Evolutionary conservation across 2,888 invertebrate genomes (phyloP).

Genomic region (Netelia virgata): DNA sequence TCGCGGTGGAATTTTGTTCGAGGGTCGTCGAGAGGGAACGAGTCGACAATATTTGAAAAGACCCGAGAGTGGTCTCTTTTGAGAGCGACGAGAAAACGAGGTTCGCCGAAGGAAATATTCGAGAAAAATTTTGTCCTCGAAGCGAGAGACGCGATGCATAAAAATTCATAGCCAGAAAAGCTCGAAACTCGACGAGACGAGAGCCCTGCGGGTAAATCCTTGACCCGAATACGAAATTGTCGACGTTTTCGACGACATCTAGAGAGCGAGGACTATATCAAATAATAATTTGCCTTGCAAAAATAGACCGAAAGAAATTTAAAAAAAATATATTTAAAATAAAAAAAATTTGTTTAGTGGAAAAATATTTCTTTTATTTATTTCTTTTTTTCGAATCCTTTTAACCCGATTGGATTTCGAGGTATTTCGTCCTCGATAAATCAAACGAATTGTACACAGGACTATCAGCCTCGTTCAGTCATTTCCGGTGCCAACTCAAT

Average conservation of each 20-base stretch:
- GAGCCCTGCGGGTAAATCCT: constrained; percentile 31
- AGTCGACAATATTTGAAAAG: background rate
- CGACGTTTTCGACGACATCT: constrained; percentile 20
- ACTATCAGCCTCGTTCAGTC: constrained; percentile 8
- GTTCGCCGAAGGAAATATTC: constrained; percentile 45
- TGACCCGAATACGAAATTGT: constrained; percentile 61
- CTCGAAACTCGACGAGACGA: background rate
- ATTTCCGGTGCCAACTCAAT: constrained; percentile 49
- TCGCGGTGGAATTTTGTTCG: too few species aligned
- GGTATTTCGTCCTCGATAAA: constrained; percentile 17
- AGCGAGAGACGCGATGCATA: constrained; percentile 13
- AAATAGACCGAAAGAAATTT: background rate
- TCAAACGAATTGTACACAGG: constrained; percentile 24
- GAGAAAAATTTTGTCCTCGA: constrained; percentile 38
- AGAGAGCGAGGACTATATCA: constrained; percentile 9
- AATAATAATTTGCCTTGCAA: constrained; percentile 34
- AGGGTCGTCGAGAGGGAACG: too few species aligned
- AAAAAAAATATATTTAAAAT: background rate
- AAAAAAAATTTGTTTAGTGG: background rate
- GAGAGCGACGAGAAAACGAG: constrained; percentile 30
- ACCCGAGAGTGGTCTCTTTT: background rate
- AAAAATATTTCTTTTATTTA: background rate
- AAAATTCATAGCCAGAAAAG: constrained; percentile 40
- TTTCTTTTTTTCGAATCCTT: constrained; percentile 1
- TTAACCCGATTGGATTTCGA: constrained; percentile 10